Evolutionary conservation across 2,797 vertebrate species (phyloP), one percentile per base, ranked within the genome.

Genomic region (Galago senegalensis): DNA sequence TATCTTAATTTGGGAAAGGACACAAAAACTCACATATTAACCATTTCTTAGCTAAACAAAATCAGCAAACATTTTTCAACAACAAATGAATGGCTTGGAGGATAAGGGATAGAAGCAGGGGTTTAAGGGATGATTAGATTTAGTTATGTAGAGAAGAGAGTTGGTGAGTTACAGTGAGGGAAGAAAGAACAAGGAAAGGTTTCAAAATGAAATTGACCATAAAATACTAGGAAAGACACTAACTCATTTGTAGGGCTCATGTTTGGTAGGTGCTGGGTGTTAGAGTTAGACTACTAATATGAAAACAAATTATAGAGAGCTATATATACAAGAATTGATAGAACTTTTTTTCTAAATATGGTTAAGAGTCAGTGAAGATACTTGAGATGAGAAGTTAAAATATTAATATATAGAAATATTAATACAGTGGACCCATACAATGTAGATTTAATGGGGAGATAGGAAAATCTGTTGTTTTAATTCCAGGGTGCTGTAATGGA

Each of bases 401-500:
- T 77, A 46, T 73, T 31, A 83, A 76, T 84, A 56, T 49, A 80
- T 77, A 83, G 16, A 49, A 87, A 96, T 21, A 76, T 89, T 65
- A 89, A 81, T 43, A 73, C 70, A 58, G 58, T 70, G 60, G 49
- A 75, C 23, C 61, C 23, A 31, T n/a, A 34, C n/a, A 92, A 82
- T 76, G 67, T 92, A 34, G 46, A 87, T 91, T 89, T 81, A 49
- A 87, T 29, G 63, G 9, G 14, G 10, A 27, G 4, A 86, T 31
- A 53, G 58, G 56, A 92, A 96, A 77, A 85, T 61, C 18, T 88
- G 34, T 37, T 89, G 61, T 95, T 85, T 73, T 85, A 91, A 96
- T 95, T 90, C 69, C 14, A 73, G 23, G 4, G 25, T 79, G 16
- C 18, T 69, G 5, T 70, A 49, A 70, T 91, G 46, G 95, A 92